Evolutionary conservation across 2,888 invertebrate species (phyloP).

Genomic region (Lutraria lutraria): DNA sequence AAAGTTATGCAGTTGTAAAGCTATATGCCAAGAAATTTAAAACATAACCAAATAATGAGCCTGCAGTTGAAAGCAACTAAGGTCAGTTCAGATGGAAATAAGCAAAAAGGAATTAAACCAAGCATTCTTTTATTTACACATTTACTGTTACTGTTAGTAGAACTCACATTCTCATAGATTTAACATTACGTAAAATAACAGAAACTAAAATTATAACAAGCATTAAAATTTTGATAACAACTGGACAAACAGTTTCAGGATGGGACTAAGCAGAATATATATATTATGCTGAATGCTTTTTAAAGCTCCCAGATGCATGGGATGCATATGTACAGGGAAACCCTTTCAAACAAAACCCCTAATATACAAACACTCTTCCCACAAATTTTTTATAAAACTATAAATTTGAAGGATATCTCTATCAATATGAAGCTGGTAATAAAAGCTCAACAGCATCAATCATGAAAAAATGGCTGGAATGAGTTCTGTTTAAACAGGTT

Average conservation of each 20-base stretch:
- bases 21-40: no score
- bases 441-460: not conserved
- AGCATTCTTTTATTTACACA: not conserved
- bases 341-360: not conserved
- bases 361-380: not conserved
- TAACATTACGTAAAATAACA: not conserved
- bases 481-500: not conserved
- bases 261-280: not conserved
- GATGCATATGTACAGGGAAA: not conserved
- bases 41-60: no score
- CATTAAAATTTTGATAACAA: not conserved
- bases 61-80: no score
- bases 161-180: not conserved
- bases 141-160: not conserved
- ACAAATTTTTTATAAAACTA: not conserved
- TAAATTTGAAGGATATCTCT: not conserved
- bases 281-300: not conserved
- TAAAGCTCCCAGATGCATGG: not conserved
- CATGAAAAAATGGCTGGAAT: not conserved
- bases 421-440: not conserved
- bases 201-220: not conserved
- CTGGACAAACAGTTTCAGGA: not conserved
- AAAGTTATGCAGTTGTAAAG: not conserved
- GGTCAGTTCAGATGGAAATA: not conserved
- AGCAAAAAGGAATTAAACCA: not conserved